Evolutionary conservation across 2,888 invertebrate species (phyloP).

Genomic region (Meghimatium bilineatum): DNA sequence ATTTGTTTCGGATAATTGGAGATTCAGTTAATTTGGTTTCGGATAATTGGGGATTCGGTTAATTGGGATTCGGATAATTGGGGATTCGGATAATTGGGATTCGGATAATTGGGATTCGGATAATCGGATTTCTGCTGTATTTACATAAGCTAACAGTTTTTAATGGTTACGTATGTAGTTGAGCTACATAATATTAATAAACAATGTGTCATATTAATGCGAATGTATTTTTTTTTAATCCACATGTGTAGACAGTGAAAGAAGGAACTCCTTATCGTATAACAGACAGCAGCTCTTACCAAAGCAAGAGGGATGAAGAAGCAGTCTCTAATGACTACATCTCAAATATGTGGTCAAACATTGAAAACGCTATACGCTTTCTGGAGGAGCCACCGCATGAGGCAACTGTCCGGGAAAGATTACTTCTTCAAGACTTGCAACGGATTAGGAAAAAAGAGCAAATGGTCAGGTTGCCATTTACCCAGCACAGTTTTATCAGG

Average conservation of each 20-base stretch:
- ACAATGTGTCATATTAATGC: no score
- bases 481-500: constrained; percentile 25
- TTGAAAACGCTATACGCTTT: constrained; percentile 9
- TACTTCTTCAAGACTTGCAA: background rate
- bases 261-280: constrained; percentile 15
- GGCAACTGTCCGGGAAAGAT: background rate
- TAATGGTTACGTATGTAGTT: no score
- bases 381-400: constrained; percentile 6
- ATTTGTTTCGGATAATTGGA: no score
- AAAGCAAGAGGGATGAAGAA: background rate
- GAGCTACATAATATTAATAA: no score
- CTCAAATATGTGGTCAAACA: constrained; percentile 25
- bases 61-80: no score
- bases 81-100: no score
- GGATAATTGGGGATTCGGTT: no score
- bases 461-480: constrained; percentile 3
- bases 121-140: no score
- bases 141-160: no score
- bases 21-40: no score
- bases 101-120: no score
- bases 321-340: background rate
- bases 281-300: constrained; percentile 67
- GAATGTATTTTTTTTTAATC: background rate
- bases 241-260: background rate
- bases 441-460: constrained; percentile 7